A percentile compares a stretch with the other conserved stretches of the same genome.
These are phyloP conservation scores for Halcyon senegalensis DNA, from an alignment of 2,113 vertebrate species.

Conservation along the genomic window DNA sequence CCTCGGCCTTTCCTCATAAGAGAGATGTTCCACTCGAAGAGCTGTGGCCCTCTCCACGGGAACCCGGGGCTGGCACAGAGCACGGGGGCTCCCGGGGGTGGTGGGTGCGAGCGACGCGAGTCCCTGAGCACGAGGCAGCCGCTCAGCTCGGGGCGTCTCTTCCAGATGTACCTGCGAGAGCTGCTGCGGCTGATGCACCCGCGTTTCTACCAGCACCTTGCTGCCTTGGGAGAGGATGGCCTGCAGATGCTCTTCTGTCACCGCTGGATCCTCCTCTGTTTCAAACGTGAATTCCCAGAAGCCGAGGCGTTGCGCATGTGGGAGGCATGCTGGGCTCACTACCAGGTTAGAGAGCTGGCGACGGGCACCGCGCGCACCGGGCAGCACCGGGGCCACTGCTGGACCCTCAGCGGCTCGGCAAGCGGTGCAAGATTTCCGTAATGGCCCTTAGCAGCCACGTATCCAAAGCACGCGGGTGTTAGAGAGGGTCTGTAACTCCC, in stretches of 20 bases:
- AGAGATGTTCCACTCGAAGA: neutral
- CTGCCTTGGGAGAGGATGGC: slow-evolving; percentile 89
- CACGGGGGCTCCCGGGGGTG: fast-evolving
- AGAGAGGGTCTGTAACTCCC: neutral
- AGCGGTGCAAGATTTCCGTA: fast-evolving
- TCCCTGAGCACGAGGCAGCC: fast-evolving
- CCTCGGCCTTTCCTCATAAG: too few relatives aligned
- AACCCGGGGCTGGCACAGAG: neutral
- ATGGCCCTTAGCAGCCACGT: neutral
- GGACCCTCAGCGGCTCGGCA: fast-evolving
- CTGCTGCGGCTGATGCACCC: slow-evolving; percentile 89
- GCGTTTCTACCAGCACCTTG: slow-evolving; percentile 91
- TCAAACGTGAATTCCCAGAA: slow-evolving; percentile 95
- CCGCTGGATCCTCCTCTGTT: slow-evolving; percentile 98
- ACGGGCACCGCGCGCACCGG: fast-evolving
- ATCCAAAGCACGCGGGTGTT: neutral
- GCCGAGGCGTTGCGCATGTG: slow-evolving; percentile 94
- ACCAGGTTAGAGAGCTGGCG: slow-evolving; percentile 82
- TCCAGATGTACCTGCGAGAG: slow-evolving; percentile 92
- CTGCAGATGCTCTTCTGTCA: slow-evolving; percentile 98
- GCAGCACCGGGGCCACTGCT: neutral
- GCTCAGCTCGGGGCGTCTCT: neutral
- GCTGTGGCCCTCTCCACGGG: neutral
- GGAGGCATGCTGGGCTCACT: slow-evolving; percentile 99
- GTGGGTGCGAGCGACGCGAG: fast-evolving